phyloP scores from a whole-genome alignment of 2,888 invertebrate species.

The Seira sanloemensis region DNA sequence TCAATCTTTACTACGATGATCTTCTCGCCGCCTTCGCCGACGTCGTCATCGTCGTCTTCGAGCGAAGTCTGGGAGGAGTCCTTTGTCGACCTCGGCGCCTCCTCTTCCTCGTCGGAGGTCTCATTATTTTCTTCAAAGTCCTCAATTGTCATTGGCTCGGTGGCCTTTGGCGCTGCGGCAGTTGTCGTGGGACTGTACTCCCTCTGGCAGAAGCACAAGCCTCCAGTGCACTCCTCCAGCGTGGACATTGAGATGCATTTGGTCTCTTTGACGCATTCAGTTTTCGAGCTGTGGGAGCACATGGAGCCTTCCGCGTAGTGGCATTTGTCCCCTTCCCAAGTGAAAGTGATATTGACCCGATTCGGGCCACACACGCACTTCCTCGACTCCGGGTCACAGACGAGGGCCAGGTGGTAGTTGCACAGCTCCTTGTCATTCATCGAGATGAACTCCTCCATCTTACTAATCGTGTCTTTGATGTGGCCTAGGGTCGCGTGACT shows the following conservation, averaged over 20 bases:
- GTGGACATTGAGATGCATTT: slow-evolving; percentile 37
- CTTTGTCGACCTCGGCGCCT: not conserved
- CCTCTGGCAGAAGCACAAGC: slow-evolving; percentile 48
- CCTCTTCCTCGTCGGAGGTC: slow-evolving; percentile 18
- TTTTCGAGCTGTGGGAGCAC: slow-evolving; percentile 40
- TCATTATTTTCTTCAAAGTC: slow-evolving; percentile 34
- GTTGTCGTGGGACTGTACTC: slow-evolving; percentile 35
- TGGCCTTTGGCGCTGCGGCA: not conserved
- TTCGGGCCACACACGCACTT: slow-evolving; percentile 52
- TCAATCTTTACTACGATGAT: slow-evolving; percentile 50
- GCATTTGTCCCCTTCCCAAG: slow-evolving; percentile 37
- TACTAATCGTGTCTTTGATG: slow-evolving; percentile 44
- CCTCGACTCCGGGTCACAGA: slow-evolving; percentile 45
- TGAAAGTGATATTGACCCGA: slow-evolving; percentile 38
- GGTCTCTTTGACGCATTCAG: slow-evolving; percentile 34
- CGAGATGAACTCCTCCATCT: slow-evolving; percentile 59
- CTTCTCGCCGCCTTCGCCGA: slow-evolving; percentile 31
- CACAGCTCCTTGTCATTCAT: slow-evolving; percentile 60
- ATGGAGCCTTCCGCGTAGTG: slow-evolving; percentile 51
- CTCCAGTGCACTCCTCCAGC: slow-evolving; percentile 36
- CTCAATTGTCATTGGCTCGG: slow-evolving; percentile 18
- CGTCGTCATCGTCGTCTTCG: slow-evolving; percentile 52
- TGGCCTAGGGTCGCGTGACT: slow-evolving; percentile 12
- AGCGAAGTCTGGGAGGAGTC: slow-evolving; percentile 26
- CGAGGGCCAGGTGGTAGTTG: slow-evolving; percentile 40